Evolutionary conservation across 2,888 invertebrate species (phyloP).

Genomic region (Clitarchus hookeri): DNA sequence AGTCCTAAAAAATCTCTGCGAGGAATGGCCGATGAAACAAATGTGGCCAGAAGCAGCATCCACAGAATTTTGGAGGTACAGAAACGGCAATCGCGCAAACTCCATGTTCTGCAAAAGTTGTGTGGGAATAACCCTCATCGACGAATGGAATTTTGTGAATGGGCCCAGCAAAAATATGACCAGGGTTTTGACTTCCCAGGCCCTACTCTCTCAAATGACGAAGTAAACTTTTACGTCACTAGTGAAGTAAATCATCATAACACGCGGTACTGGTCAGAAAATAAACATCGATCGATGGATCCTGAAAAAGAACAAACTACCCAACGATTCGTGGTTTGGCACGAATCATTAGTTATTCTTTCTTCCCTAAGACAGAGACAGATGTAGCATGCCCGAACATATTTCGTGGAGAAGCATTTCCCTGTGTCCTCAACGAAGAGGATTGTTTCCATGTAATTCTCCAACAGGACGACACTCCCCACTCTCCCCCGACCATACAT

Average conservation of each 20-base stretch:
- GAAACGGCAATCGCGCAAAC: neutral
- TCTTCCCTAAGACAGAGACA: neutral
- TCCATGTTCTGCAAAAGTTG: neutral
- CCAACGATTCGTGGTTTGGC: neutral
- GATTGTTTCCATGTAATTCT: neutral
- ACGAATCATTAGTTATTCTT: neutral
- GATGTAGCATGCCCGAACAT: neutral
- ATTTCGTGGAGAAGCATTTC: neutral
- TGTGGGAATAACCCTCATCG: neutral
- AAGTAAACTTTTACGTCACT: neutral
- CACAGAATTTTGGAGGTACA: neutral
- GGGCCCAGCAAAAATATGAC: neutral
- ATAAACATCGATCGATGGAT: neutral
- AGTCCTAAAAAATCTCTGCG: neutral
- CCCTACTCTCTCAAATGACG: neutral
- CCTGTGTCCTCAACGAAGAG: neutral
- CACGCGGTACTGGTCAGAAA: neutral
- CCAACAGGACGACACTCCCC: neutral
- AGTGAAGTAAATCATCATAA: neutral
- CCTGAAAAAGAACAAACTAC: neutral
- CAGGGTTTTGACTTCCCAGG: neutral
- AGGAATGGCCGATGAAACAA: neutral
- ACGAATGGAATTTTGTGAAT: neutral
- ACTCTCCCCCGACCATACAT: neutral
- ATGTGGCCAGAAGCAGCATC: neutral